phyloP scores from a whole-genome alignment of 2,888 invertebrate species.

The Argynnis bischoffii region DNA sequence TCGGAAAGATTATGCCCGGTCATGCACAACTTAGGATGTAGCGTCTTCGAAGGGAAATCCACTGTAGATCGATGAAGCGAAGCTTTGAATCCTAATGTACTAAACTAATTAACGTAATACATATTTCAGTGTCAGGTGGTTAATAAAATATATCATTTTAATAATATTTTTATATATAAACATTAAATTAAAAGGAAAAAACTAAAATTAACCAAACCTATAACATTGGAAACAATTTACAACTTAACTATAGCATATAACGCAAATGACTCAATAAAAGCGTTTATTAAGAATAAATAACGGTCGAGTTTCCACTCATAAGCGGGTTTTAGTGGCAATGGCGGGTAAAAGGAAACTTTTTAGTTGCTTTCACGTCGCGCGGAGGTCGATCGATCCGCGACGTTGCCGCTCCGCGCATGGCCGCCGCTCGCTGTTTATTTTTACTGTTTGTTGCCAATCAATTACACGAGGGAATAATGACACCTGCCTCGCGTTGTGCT shows the following conservation, averaged over 20 bases:
- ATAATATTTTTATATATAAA: too few species aligned
- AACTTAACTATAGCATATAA: too few species aligned
- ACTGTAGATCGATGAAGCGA: not conserved
- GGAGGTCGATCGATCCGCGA: slow-evolving; percentile 66
- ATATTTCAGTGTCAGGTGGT: too few species aligned
- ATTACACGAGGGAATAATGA: slow-evolving; percentile 66
- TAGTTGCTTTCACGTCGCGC: slow-evolving; percentile 46
- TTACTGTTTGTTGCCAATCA: slow-evolving; percentile 70
- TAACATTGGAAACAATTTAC: too few species aligned
- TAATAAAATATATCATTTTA: too few species aligned
- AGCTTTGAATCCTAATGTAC: not conserved
- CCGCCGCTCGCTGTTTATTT: slow-evolving; percentile 57
- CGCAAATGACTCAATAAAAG: too few species aligned
- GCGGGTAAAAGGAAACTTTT: slow-evolving; percentile 43
- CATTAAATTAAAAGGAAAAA: too few species aligned
- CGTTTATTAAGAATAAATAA: slow-evolving; percentile 23
- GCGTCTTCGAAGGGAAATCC: slow-evolving; percentile 5
- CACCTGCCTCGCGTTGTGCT: slow-evolving; percentile 48
- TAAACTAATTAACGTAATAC: too few species aligned
- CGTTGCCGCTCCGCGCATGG: slow-evolving; percentile 68
- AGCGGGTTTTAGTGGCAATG: slow-evolving; percentile 32
- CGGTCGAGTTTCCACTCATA: slow-evolving; percentile 11
- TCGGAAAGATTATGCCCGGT: slow-evolving; percentile 5
- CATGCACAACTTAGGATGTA: slow-evolving; percentile 15
- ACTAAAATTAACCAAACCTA: too few species aligned